Evolutionary conservation across 2,113 vertebrate genomes (phyloP), one percentile per base, ranked within the genome.

Genomic region (Aegithalos caudatus): DNA sequence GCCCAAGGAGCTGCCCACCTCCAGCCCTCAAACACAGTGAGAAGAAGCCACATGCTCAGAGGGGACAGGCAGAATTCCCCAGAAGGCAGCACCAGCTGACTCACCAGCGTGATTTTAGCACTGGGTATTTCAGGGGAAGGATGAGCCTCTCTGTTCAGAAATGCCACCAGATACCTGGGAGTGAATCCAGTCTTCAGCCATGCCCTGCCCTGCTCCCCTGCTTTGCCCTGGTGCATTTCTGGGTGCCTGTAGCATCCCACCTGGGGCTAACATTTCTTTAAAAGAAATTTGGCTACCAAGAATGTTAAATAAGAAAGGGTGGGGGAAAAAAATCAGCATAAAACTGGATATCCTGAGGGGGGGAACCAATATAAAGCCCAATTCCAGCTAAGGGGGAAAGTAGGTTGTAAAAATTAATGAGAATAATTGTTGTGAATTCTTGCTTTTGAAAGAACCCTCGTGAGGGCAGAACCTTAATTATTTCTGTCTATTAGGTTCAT

Each of bases 331-430:
- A 85, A 64, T 88, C 86, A 71, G 62, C 94, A 88, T 77, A 88
- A 96, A 97, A 86, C 81, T 22, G 38, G 96, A 97, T 97, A 97
- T 98, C 97, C 94, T 57, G 86, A 74, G 74, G 90, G 37, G 58
- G 33, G 19, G 3, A 78, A 65, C 54, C 86, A 94, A 97, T 92
- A 97, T 95, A 97, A 98, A 97, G 93, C 60, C 95, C 61, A 54
- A 92, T 81, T 51, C 87, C 85, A 96, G 94, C 96, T 84, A 94
- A 93, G 48, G 15, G 97, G 85, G 70, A 97, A 97, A 97, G 94
- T 66, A 66, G 94, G 97, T 97, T 98, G 97, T 98, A 98, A 98
- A 98, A 98, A 97, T 97, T 98, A 98, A 98, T 98, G 98, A 98
- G 97, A 98, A 98, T 98, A 98, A 98, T 98, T 98, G 97, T 98